Evolutionary conservation across 2,797 vertebrate species (phyloP).

Genomic region (Rhodeus uyekii): DNA sequence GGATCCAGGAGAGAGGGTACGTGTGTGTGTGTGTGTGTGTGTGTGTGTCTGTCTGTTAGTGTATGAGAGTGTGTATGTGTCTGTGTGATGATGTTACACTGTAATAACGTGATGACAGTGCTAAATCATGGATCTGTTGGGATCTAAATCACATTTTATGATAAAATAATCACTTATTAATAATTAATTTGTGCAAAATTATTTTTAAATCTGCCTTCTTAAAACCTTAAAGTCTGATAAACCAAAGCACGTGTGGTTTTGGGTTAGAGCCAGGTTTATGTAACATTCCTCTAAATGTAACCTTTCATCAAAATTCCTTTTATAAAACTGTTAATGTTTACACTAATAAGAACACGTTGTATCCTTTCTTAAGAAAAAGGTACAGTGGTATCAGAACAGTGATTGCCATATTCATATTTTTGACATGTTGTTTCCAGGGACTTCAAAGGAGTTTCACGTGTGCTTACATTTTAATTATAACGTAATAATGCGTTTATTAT

Average conservation of each 20-base stretch:
- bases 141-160: background rate
- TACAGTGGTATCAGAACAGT: background rate
- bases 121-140: background rate
- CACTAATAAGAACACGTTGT: background rate
- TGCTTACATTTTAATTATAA: background rate
- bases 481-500: background rate
- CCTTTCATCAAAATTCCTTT: too few relatives aligned
- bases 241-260: background rate
- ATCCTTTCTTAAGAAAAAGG: background rate
- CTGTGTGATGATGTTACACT: background rate
- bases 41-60: background rate
- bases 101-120: constrained; percentile 1
- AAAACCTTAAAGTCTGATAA: too few relatives aligned
- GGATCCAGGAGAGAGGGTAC: background rate
- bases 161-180: background rate
- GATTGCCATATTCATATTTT: background rate
- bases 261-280: background rate
- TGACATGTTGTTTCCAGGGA: background rate
- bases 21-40: background rate
- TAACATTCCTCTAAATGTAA: too few relatives aligned
- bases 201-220: background rate
- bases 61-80: background rate
- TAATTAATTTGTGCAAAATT: background rate
- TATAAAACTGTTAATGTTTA: background rate
- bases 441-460: background rate